Evolutionary conservation across 2,113 vertebrate species (phyloP).

Genomic region (Miniopterus natalensis): DNA sequence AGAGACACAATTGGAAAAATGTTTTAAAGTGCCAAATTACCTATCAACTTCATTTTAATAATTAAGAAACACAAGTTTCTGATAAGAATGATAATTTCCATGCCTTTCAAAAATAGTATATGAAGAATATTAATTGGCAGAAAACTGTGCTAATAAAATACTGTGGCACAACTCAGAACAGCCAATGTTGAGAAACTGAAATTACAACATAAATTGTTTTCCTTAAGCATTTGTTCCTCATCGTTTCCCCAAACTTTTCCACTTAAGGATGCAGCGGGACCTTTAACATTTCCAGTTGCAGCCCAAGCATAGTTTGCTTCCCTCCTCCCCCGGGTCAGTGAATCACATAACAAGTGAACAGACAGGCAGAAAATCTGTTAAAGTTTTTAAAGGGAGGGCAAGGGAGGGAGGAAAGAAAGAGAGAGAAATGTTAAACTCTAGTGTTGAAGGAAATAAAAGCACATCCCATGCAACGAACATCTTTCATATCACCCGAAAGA

Average conservation of each 20-base stretch:
- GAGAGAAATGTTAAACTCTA: slow-evolving; percentile 80
- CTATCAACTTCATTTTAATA: slow-evolving; percentile 37
- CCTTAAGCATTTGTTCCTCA: slow-evolving; percentile 68
- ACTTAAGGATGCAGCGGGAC: background rate
- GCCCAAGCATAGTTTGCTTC: slow-evolving; percentile 80
- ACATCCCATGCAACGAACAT: slow-evolving; percentile 78
- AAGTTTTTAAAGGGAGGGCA: background rate
- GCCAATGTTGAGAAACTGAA: slow-evolving; percentile 71
- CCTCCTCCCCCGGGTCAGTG: slow-evolving; percentile 84
- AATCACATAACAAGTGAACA: slow-evolving; percentile 85
- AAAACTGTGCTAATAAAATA: slow-evolving; percentile 79
- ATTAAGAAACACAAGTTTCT: slow-evolving; percentile 29
- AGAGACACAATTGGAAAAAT: slow-evolving; percentile 42
- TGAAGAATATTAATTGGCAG: slow-evolving; percentile 75
- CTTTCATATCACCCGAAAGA: slow-evolving; percentile 71
- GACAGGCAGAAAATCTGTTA: slow-evolving; percentile 79
- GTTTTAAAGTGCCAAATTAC: slow-evolving; percentile 27
- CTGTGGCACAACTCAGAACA: slow-evolving; percentile 79
- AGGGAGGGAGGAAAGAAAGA: slow-evolving; percentile 37
- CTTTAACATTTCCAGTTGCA: slow-evolving; percentile 71
- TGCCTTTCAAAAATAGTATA: slow-evolving; percentile 61
- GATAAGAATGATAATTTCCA: slow-evolving; percentile 52
- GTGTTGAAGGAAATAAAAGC: slow-evolving; percentile 75
- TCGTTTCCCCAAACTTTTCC: slow-evolving; percentile 40
- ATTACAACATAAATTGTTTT: background rate